Evolutionary conservation across 2,797 vertebrate genomes (phyloP).

Genomic region (Adrianichthys oophorus): DNA sequence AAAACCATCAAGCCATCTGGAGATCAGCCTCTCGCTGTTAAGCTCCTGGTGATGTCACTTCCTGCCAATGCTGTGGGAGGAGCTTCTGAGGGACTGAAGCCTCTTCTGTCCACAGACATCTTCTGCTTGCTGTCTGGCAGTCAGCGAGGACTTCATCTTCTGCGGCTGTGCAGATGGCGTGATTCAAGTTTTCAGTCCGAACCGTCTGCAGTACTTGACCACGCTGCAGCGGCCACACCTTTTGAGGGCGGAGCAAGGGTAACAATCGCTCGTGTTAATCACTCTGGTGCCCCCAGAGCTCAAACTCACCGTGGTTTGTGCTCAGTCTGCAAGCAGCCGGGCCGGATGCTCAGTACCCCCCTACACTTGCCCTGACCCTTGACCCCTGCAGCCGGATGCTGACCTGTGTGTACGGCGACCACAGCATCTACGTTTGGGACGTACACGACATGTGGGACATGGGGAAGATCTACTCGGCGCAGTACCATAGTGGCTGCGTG

Average conservation of each 20-base stretch:
- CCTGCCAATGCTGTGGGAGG: no score
- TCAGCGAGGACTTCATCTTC: constrained; percentile 80
- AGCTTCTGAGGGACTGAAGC: background rate
- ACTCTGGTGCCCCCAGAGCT: rapidly evolving
- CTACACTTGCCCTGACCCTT: constrained; percentile 82
- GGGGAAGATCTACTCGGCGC: constrained; percentile 81
- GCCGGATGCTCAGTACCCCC: constrained; percentile 72
- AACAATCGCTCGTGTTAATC: rapidly evolving
- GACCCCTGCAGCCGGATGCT: constrained; percentile 74
- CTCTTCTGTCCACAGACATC: constrained; percentile 52
- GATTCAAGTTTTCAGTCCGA: constrained; percentile 79
- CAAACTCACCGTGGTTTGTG: background rate
- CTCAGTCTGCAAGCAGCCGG: constrained; percentile 50
- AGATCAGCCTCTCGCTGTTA: no score
- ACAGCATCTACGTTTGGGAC: constrained; percentile 90
- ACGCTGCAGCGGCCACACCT: constrained; percentile 84
- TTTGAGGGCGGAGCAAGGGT: constrained; percentile 63
- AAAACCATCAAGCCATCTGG: no score
- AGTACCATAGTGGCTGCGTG: constrained; percentile 88
- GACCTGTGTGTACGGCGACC: constrained; percentile 88
- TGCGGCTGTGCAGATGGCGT: constrained; percentile 86
- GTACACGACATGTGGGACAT: constrained; percentile 72
- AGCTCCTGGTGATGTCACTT: no score
- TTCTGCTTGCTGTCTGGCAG: constrained; percentile 74
- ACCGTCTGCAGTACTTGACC: constrained; percentile 77